A percentile compares a stretch with the other conserved stretches of the same genome.
Conservation (phyloP, 2,888 invertebrate species). For the Conops quadrifasciatus region DNA sequence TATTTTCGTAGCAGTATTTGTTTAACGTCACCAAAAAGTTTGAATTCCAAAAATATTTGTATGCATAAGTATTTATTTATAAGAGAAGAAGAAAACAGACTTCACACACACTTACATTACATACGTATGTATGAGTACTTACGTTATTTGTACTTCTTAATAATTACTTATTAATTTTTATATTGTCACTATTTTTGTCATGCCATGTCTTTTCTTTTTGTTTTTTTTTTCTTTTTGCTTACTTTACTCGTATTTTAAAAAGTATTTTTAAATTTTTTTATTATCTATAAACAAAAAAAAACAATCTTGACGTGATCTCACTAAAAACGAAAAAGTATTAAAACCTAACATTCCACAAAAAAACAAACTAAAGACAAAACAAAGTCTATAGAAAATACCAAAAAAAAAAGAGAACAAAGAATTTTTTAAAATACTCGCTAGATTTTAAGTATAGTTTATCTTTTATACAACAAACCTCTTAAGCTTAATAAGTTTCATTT, state of each 20-base stretch:
- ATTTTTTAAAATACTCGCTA: no score
- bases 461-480: no score
- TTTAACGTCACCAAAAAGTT: slow-evolving; percentile 34
- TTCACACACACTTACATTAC: background rate
- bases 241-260: background rate
- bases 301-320: slow-evolving; percentile 18
- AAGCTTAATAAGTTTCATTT: no score
- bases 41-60: slow-evolving; percentile 31
- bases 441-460: no score
- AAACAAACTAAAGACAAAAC: background rate
- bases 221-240: background rate
- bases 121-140: background rate
- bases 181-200: background rate
- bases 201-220: background rate
- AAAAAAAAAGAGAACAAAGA: no score
- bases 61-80: slow-evolving; percentile 23
- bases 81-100: background rate
- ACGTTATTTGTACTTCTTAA: background rate
- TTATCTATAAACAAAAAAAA: background rate
- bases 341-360: slow-evolving; percentile 20
- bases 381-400: background rate
- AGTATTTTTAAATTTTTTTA: slow-evolving; percentile 2
- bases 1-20: background rate
- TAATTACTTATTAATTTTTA: background rate
- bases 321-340: background rate